Conservation (phyloP, 2,797 vertebrate genomes). For the Pogonophryne albipinna region DNA sequence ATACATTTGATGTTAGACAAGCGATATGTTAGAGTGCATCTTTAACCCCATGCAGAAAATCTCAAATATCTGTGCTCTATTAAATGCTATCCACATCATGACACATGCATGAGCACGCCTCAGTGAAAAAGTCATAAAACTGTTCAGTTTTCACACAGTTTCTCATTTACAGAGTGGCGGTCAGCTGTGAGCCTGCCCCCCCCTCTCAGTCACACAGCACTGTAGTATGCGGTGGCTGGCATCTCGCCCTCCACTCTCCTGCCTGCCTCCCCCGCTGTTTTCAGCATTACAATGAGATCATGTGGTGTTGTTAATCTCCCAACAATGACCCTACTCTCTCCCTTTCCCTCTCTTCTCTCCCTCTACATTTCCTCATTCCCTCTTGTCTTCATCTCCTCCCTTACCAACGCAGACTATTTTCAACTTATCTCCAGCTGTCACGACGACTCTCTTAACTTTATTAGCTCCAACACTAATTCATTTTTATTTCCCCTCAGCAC, state of each 20-base stretch:
- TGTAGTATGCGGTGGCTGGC: slow-evolving; percentile 79
- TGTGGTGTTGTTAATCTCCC: slow-evolving; percentile 91
- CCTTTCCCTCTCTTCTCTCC: slow-evolving; percentile 75
- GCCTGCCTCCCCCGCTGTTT: slow-evolving; percentile 86
- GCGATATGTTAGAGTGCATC: neutral
- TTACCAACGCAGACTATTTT: slow-evolving; percentile 47
- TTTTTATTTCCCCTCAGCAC: slow-evolving; percentile 21
- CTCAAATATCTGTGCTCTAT: neutral
- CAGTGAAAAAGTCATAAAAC: slow-evolving; percentile 32
- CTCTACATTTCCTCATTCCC: slow-evolving; percentile 73
- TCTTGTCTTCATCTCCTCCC: slow-evolving; percentile 64
- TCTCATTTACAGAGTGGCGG: slow-evolving; percentile 56
- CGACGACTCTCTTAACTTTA: slow-evolving; percentile 48
- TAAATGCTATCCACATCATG: neutral
- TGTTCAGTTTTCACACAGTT: slow-evolving; percentile 42
- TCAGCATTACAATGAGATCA: slow-evolving; percentile 90
- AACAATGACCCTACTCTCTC: slow-evolving; percentile 88
- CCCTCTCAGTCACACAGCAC: slow-evolving; percentile 65
- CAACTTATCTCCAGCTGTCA: slow-evolving; percentile 46
- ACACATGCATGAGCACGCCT: neutral
- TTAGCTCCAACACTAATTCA: slow-evolving; percentile 33
- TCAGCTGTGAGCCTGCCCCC: slow-evolving; percentile 57
- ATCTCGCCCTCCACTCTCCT: slow-evolving; percentile 80
- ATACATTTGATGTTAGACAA: no score
- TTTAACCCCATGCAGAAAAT: slow-evolving; percentile 3